Base-by-base conservation (phyloP, 2,888 invertebrate species). In the Tinea pellionella region DNA sequence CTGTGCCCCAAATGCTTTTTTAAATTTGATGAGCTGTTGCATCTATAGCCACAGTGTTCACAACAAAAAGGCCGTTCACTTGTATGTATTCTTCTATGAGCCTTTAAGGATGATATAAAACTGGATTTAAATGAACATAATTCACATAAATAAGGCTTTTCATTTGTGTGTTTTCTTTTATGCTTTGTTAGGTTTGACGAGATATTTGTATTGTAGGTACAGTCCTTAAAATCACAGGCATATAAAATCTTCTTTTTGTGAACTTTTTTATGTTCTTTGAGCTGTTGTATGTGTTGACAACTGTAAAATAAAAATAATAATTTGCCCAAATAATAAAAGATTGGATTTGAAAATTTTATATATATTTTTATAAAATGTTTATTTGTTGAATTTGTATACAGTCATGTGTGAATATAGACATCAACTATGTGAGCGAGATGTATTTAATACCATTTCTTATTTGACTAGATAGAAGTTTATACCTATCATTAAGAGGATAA, bases 121-220 rank as follows among this genome's bases (percentile, higher is more conserved):
- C 83, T 88, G 1, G 87, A 74, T 64, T 83, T 73, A 63, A 88
- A 88, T 41, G 80, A 71, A 66, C 88, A 88, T 63, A 72, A 72
- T 60, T 88, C 87, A 74, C 88, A 88, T 30, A 84, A 71, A 65
- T 78, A 88, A 1, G 81, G 87, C 60, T 80, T 83, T 61, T 87
- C 84, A 51, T 74, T 72, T 7, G 82, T 82, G 62, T 88, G 88
- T 30, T 72, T 77, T 63, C 87, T 72, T 68, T 74, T 80, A 63
- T 88, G 88, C 64, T 85, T 88, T 47, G 74, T 75, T n/a, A 88
- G 71, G 67, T 88, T 88, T 47, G 80, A 84, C 19, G 78, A 77
- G 42, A 81, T 66, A 70, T 89, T 89, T 62, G 89, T 82, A 63
- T 78, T 79, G 70, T 91, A 91, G 37, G 75, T 76, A 68, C 90